Percentiles rank a stretch among this genome's conserved stretches.
phyloP scores from a whole-genome alignment of 2,797 vertebrate species.

The Coilia nasus region DNA sequence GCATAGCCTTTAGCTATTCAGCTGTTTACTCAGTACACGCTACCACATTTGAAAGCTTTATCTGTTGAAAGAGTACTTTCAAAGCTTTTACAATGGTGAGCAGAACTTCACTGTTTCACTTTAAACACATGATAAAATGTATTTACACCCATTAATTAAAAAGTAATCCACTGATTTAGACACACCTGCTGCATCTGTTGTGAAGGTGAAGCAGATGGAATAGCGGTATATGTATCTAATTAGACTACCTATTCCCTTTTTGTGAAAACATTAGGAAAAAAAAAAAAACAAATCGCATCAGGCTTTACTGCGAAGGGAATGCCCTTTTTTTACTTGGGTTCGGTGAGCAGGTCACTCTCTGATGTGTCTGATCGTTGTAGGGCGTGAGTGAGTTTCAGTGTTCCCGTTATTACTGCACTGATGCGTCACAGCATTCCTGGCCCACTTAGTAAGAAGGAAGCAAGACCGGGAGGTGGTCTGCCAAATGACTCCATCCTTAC shows the following conservation, averaged over 20 bases:
- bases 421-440: conserved; percentile 15
- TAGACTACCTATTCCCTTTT: not conserved
- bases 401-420: not conserved
- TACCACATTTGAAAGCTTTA: not conserved
- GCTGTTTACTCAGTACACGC: not conserved
- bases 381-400: not conserved
- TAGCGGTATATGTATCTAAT: not conserved
- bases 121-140: not conserved
- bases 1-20: not conserved
- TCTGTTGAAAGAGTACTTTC: not conserved
- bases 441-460: conserved; percentile 7
- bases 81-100: not conserved
- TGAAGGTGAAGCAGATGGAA: not conserved
- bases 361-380: not conserved
- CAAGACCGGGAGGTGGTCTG: not conserved
- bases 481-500: not conserved
- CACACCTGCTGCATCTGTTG: not conserved
- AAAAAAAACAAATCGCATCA: not conserved
- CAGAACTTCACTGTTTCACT: not conserved
- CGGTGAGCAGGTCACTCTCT: not conserved
- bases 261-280: not conserved
- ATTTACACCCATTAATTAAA: not conserved
- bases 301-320: not conserved
- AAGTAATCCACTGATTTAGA: not conserved
- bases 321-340: not conserved